Evolutionary conservation across 2,888 invertebrate species (phyloP).

Genomic region (Morpho helenor): DNA sequence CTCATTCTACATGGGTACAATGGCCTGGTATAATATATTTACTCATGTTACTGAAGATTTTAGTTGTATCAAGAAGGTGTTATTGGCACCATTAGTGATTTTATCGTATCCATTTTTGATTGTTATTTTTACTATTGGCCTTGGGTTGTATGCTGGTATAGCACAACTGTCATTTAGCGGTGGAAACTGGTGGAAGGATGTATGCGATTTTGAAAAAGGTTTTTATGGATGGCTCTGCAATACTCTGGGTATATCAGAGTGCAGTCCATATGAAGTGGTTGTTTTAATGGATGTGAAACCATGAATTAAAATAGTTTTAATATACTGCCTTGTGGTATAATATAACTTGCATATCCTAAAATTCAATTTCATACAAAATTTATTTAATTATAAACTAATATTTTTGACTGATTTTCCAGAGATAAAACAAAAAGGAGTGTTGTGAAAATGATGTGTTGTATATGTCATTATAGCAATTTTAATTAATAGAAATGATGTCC

Average conservation of each 20-base stretch:
- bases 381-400: no score
- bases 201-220: slow-evolving; percentile 87
- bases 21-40: slow-evolving; percentile 88
- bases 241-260: slow-evolving; percentile 82
- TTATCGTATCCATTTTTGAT: slow-evolving; percentile 85
- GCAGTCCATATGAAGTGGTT: slow-evolving; percentile 87
- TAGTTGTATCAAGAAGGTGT: slow-evolving; percentile 79
- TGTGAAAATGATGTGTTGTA: no score
- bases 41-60: slow-evolving; percentile 84
- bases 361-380: not conserved
- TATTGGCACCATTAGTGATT: slow-evolving; percentile 83
- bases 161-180: slow-evolving; percentile 84
- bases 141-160: slow-evolving; percentile 83
- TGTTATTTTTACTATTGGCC: slow-evolving; percentile 80
- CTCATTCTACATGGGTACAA: slow-evolving; percentile 86
- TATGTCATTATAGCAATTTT: no score
- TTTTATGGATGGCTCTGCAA: slow-evolving; percentile 89
- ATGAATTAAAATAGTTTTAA: slow-evolving; percentile 1
- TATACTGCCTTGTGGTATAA: not conserved
- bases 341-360: slow-evolving; percentile 5
- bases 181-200: slow-evolving; percentile 84
- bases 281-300: slow-evolving; percentile 79
- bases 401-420: no score
- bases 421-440: no score
- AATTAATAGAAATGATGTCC: no score